Evolutionary conservation across 2,797 vertebrate species (phyloP).

Genomic region (Melanogrammus aeglefinus): DNA sequence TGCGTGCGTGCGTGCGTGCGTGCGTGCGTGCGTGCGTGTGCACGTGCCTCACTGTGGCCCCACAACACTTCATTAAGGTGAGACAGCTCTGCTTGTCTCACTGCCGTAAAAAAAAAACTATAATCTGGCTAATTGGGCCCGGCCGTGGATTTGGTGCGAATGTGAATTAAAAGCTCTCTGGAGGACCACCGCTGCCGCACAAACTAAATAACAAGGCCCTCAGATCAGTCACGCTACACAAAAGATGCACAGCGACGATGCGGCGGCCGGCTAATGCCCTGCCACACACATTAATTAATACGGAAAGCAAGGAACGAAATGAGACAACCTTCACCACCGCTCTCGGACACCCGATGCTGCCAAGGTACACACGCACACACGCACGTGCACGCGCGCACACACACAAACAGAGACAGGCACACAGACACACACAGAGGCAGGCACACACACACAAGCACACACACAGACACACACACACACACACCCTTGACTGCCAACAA

Average conservation of each 20-base stretch:
- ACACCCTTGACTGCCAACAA: neutral
- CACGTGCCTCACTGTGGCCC: conserved; percentile 35
- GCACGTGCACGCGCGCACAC: neutral
- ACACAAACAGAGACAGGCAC: neutral
- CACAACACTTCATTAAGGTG: conserved; percentile 58
- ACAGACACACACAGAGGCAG: neutral
- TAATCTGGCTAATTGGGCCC: conserved; percentile 69
- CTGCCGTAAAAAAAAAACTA: conserved; percentile 41
- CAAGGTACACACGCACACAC: neutral
- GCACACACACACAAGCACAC: neutral
- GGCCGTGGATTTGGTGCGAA: neutral
- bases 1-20: neutral
- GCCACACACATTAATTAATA: too few species aligned
- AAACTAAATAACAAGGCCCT: neutral
- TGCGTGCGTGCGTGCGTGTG: conserved; percentile 11
- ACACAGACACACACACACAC: neutral
- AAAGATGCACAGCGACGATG: neutral
- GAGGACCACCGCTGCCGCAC: too few species aligned
- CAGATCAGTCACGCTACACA: neutral
- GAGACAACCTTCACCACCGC: neutral
- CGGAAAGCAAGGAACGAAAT: neutral
- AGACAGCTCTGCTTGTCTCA: conserved; percentile 41
- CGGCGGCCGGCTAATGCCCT: too few species aligned
- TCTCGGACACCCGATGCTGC: neutral
- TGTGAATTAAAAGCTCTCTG: neutral